phyloP scores from a whole-genome alignment of 2,113 vertebrate species.

The Laterallus jamaicensis region DNA sequence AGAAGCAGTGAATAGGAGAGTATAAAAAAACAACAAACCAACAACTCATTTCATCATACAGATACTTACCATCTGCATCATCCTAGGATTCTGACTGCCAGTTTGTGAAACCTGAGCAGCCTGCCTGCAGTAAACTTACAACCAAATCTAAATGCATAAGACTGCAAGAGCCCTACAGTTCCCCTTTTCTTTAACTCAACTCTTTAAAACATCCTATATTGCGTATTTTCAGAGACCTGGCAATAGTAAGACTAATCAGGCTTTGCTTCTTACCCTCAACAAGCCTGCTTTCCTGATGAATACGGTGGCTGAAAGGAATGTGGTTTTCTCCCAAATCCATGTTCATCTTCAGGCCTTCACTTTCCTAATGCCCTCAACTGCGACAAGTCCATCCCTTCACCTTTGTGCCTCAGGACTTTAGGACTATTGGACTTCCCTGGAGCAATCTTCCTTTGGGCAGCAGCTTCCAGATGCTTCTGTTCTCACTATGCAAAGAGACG shows the following conservation, averaged over 20 bases:
- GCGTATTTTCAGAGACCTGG: neutral
- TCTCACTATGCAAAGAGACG: neutral
- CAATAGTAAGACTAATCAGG: neutral
- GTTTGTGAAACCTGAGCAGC: fast-evolving
- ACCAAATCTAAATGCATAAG: neutral
- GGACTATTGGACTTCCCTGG: neutral
- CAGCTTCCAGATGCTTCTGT: neutral
- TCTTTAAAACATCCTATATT: neutral
- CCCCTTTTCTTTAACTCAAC: neutral
- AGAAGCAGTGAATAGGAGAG: neutral
- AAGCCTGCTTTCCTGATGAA: neutral
- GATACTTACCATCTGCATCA: neutral
- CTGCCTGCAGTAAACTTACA: neutral
- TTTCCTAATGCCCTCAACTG: neutral
- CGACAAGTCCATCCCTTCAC: neutral
- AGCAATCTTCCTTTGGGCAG: neutral
- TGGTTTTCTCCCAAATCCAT: neutral
- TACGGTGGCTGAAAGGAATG: neutral
- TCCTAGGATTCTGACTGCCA: neutral
- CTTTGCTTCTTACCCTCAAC: neutral
- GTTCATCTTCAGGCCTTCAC: neutral
- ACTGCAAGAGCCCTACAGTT: neutral
- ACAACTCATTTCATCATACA: neutral
- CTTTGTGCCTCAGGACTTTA: neutral
- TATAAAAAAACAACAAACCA: neutral